phyloP scores from a whole-genome alignment of 2,888 invertebrate genomes.

The Congeria kusceri region DNA sequence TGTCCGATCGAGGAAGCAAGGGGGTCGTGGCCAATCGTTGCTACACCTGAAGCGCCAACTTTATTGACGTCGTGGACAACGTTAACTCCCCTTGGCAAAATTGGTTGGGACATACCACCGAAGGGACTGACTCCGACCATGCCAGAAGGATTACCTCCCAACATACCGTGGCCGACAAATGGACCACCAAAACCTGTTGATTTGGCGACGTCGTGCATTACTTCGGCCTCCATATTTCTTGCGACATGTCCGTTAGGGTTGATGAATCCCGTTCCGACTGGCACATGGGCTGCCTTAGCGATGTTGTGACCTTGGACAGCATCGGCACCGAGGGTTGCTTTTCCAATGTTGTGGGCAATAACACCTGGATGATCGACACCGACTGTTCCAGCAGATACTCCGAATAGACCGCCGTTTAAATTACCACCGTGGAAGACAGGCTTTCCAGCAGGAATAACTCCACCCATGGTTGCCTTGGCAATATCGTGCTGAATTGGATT shows the following conservation, averaged over 20 bases:
- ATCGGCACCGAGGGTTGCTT: constrained; percentile 12
- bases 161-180: background rate
- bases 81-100: background rate
- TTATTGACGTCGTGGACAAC: constrained; percentile 41
- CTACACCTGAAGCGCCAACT: constrained; percentile 34
- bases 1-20: constrained; percentile 39
- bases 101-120: background rate
- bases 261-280: constrained; percentile 11
- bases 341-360: constrained; percentile 18
- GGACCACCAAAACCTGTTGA: background rate
- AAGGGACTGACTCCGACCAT: background rate
- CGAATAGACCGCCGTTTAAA: background rate
- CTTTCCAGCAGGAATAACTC: constrained; percentile 1
- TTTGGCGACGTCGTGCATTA: constrained; percentile 17
- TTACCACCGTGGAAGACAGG: background rate
- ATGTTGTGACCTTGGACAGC: constrained; percentile 16
- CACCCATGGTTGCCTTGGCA: background rate
- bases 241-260: constrained; percentile 10
- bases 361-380: background rate
- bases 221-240: background rate
- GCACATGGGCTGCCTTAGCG: constrained; percentile 14
- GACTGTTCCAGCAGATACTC: constrained; percentile 11
- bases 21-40: constrained; percentile 31
- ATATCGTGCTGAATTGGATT: constrained; percentile 5
- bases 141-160: constrained; percentile 4